These are phyloP conservation scores for Ceyx melanurus DNA, from an alignment of 2,113 vertebrate genomes.

Conservation along the genomic window DNA sequence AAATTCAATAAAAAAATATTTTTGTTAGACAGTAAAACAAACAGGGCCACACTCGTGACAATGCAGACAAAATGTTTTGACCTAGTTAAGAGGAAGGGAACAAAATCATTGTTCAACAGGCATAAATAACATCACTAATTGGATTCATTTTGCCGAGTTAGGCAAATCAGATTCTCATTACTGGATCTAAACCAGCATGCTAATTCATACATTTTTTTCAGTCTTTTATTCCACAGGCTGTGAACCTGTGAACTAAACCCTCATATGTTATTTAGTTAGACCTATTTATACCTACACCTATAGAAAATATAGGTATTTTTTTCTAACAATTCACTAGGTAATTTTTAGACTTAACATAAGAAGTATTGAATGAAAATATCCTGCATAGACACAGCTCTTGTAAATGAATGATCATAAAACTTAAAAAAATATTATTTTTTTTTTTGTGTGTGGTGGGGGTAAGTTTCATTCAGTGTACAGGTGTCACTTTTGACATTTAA, in stretches of 20 bases:
- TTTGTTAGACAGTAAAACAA: background rate
- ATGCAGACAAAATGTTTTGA: conserved; percentile 10
- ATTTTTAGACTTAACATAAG: background rate
- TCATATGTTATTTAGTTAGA: background rate
- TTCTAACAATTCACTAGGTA: background rate
- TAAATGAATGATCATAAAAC: background rate
- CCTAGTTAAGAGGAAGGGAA: conserved; percentile 12
- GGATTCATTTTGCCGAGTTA: background rate
- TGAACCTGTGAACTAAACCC: background rate
- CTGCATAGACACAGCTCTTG: background rate
- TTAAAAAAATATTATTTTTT: no score
- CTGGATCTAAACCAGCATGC: background rate
- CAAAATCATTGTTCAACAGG: background rate
- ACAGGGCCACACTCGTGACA: background rate
- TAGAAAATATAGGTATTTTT: background rate
- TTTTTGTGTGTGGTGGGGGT: background rate
- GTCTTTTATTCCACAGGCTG: background rate
- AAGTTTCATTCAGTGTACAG: background rate
- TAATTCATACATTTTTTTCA: background rate
- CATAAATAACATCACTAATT: conserved; percentile 2
- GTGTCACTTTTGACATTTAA: background rate
- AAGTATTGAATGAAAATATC: background rate
- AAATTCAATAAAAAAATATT: background rate
- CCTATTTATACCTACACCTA: background rate
- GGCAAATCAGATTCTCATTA: background rate